Conservation (phyloP, 2,888 invertebrate species). For the Pyrochroa serraticornis region DNA sequence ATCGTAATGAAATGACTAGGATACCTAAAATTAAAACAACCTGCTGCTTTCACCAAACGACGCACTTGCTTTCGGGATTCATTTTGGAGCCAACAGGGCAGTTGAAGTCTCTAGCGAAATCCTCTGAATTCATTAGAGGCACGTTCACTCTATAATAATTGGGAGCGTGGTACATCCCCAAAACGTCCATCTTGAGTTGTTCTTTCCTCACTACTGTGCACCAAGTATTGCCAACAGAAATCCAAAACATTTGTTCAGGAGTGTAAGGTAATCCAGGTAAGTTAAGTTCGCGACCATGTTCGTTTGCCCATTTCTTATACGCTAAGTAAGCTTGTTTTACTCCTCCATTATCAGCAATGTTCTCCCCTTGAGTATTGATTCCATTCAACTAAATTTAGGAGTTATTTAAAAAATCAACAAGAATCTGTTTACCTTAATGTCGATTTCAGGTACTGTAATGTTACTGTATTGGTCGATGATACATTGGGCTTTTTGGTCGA, state of each 20-base stretch:
- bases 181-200: slow-evolving; percentile 71
- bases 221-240: slow-evolving; percentile 84
- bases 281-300: slow-evolving; percentile 65
- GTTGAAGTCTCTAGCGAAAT: slow-evolving; percentile 63
- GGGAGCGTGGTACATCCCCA: slow-evolving; percentile 75
- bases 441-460: slow-evolving; percentile 80
- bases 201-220: slow-evolving; percentile 76
- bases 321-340: slow-evolving; percentile 89
- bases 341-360: slow-evolving; percentile 94
- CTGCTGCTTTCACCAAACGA: slow-evolving; percentile 38
- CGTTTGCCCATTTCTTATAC: slow-evolving; percentile 74
- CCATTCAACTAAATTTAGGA: slow-evolving; percentile 74
- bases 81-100: slow-evolving; percentile 61
- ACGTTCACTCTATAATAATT: slow-evolving; percentile 57
- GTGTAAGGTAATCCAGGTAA: slow-evolving; percentile 59
- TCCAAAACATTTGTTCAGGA: slow-evolving; percentile 76
- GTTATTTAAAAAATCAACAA: background rate
- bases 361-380: slow-evolving; percentile 90
- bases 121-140: slow-evolving; percentile 62
- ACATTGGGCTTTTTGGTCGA: slow-evolving; percentile 83
- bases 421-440: slow-evolving; percentile 67
- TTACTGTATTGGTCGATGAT: slow-evolving; percentile 94
- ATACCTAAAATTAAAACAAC: too few species aligned
- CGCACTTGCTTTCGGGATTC: slow-evolving; percentile 63
- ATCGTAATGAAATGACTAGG: too few species aligned